Evolutionary conservation across 1,140 invertebrate species (phyloP).

Genomic region (Tetramorium simillimum): DNA sequence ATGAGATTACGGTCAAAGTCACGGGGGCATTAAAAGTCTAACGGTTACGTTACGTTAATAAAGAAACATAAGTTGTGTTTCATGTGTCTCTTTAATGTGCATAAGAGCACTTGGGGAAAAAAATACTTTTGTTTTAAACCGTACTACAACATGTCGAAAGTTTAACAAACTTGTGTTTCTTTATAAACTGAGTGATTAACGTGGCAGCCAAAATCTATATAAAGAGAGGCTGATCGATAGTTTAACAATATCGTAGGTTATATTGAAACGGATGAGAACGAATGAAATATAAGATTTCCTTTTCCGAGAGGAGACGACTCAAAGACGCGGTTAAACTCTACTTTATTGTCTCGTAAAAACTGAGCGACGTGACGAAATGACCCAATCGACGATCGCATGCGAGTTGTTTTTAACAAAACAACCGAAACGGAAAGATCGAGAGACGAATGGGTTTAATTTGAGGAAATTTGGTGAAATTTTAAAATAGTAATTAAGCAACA

Average conservation of each 20-base stretch:
- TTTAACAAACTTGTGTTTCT: not conserved
- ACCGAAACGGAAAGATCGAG: not conserved
- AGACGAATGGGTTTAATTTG: too few relatives aligned
- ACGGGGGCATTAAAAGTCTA: not conserved
- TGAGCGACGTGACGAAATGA: too few relatives aligned
- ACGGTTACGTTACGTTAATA: not conserved
- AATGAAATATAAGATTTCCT: not conserved
- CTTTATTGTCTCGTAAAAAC: not conserved
- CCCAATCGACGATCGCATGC: not conserved
- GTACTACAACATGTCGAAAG: not conserved
- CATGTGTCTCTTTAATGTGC: not conserved
- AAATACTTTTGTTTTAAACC: not conserved
- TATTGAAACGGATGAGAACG: not conserved
- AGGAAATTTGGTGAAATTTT: not conserved
- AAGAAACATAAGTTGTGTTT: not conserved
- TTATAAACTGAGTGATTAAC: not conserved
- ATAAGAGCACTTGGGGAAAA: not conserved
- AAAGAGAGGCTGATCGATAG: slow-evolving; percentile 26
- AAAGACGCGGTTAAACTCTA: not conserved
- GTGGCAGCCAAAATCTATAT: slow-evolving; percentile 12
- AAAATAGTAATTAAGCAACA: not conserved
- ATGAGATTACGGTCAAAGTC: not conserved
- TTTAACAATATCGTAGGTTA: not conserved
- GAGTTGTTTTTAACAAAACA: not conserved
- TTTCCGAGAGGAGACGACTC: not conserved